Evolutionary conservation across 2,113 vertebrate genomes (phyloP), one percentile per base, ranked within the genome.

Genomic region (Ursus arctos): DNA sequence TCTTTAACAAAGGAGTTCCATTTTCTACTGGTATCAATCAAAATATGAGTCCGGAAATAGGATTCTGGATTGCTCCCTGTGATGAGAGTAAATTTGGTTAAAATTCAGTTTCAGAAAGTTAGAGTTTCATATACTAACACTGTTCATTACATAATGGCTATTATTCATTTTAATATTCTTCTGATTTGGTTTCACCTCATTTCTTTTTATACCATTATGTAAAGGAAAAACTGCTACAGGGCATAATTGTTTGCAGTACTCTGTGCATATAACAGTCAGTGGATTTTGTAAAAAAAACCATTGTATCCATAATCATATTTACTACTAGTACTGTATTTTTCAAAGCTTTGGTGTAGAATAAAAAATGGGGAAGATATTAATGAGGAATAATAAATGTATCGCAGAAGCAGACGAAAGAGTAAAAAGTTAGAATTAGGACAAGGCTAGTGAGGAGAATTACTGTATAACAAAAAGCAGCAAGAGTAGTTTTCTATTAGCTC

Each of bases 41-140:
- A 76, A 91, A 79, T 69, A 36, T 57, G 33, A 19, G 49, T 6
- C 40, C 63, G 28, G 33, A 93, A 77, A 3, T 71, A 3, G 51
- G 22, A 2, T 89, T 96, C 16, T 69, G 55, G 74, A 59, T 74
- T 74, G 13, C 11, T 81, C 3, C 49, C 33, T 86, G 8, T 77
- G 40, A 51, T 51, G 26, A 88, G 59, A 92, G 36, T 63, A 92
- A 86, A 85, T 84, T 92, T 65, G 18, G 36, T 92, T 89, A 91
- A 91, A 93, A 63, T 93, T 91, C 36, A 83, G 0, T 55, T 86
- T 61, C 12, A 79, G 40, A 76, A 53, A 36, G 22, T 74, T 74
- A 71, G 26, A 36, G 2, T 83, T 88, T 91, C 28, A 24, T 40
- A 65, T 91, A 49, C 40, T 65, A 51, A 87, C 14, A 49, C 14